phyloP scores from a whole-genome alignment of 1,140 invertebrate genomes.

The Tyrophagus putrescentiae region DNA sequence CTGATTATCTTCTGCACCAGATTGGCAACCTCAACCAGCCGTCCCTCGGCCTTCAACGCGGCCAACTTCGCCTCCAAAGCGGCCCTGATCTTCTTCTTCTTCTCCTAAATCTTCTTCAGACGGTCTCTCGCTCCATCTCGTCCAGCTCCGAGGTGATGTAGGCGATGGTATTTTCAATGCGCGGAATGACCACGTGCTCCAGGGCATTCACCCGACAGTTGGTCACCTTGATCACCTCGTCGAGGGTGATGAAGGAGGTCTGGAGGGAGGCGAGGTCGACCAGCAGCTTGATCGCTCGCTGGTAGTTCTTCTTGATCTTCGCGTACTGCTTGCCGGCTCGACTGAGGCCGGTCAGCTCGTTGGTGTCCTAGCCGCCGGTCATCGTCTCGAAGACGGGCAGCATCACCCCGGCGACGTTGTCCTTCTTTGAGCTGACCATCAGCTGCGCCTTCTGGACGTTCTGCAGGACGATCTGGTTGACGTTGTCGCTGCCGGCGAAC shows the following conservation, averaged over 20 bases:
- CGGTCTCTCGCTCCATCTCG: constrained; percentile 88
- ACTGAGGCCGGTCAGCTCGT: constrained; percentile 80
- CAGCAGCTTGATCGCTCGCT: constrained; percentile 70
- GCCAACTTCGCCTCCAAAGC: constrained; percentile 15
- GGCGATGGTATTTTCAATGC: constrained; percentile 83
- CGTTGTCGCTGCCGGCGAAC: constrained; percentile 85
- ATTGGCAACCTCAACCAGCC: too few species aligned
- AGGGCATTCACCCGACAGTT: constrained; percentile 99
- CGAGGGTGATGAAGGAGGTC: constrained; percentile 88
- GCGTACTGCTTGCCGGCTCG: constrained; percentile 84
- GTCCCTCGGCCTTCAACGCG: constrained; percentile 33
- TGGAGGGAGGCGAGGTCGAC: constrained; percentile 88
- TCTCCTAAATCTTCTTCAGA: constrained; percentile 82
- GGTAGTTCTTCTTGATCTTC: constrained; percentile 87
- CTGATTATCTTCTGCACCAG: too few species aligned
- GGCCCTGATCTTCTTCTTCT: constrained; percentile 52
- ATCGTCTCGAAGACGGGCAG: constrained; percentile 91
- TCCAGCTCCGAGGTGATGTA: constrained; percentile 98
- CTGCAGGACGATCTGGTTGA: constrained; percentile 94
- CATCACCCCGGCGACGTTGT: constrained; percentile 96
- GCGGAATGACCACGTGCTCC: constrained; percentile 97
- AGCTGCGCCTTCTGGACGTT: constrained; percentile 98
- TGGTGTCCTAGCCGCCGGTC: constrained; percentile 79
- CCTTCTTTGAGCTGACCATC: constrained; percentile 85
- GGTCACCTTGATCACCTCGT: constrained; percentile 74